Evolutionary conservation across 2,888 invertebrate genomes (phyloP).

Genomic region (Dryobota labecula): DNA sequence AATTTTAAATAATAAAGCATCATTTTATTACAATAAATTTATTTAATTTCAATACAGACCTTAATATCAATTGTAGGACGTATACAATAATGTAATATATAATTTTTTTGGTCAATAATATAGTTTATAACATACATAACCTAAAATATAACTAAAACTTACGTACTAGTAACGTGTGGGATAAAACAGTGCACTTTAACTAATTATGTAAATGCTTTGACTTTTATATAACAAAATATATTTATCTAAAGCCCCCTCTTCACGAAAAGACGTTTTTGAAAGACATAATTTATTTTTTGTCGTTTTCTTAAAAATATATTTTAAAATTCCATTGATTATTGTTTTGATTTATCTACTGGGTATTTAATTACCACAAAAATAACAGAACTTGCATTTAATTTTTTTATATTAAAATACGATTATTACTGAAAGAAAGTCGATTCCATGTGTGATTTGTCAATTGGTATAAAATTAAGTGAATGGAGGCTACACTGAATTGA

Average conservation of each 20-base stretch:
- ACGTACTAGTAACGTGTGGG: constrained; percentile 75
- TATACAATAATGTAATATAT: constrained; percentile 69
- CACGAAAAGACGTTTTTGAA: constrained; percentile 4
- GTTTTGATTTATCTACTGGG: neutral
- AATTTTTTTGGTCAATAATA: constrained; percentile 77
- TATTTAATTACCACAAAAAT: neutral
- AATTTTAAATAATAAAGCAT: constrained; percentile 22
- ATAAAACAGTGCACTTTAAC: constrained; percentile 81
- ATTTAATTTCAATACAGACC: constrained; percentile 75
- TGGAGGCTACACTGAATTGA: constrained; percentile 48
- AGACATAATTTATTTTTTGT: neutral
- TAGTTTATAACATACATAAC: constrained; percentile 66
- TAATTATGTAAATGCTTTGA: constrained; percentile 79
- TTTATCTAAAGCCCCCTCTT: constrained; percentile 46
- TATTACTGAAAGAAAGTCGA: constrained; percentile 2
- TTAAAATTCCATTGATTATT: too few species aligned
- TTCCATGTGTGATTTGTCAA: constrained; percentile 12
- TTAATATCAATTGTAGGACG: constrained; percentile 73
- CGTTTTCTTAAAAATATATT: neutral
- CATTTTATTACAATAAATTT: constrained; percentile 71
- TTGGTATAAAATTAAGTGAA: constrained; percentile 6
- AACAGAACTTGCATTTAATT: neutral
- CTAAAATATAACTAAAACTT: constrained; percentile 66
- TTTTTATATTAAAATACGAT: neutral
- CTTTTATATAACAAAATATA: constrained; percentile 65